A percentile compares a stretch with the other conserved stretches of the same genome.
Evolutionary conservation across 2,797 vertebrate species (phyloP).

Genomic region (Dallia pectoralis): DNA sequence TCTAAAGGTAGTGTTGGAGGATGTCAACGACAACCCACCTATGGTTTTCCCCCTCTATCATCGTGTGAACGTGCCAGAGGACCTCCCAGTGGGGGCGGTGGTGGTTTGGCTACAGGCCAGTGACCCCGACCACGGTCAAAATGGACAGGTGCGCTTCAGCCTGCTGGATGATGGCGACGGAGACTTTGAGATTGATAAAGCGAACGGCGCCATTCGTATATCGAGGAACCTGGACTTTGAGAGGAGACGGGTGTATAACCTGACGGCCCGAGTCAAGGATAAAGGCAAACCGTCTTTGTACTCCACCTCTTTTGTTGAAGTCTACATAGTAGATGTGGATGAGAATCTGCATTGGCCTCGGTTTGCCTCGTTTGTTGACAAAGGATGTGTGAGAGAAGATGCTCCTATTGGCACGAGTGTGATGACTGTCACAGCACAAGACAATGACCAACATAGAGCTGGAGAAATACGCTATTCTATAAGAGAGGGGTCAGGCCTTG

Average conservation of each 20-base stretch:
- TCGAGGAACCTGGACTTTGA: slow-evolving; percentile 81
- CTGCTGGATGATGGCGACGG: slow-evolving; percentile 77
- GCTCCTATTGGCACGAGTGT: slow-evolving; percentile 74
- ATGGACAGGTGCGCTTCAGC: slow-evolving; percentile 81
- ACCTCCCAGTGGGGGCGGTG: slow-evolving; percentile 80
- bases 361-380: slow-evolving; percentile 78
- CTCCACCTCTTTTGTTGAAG: slow-evolving; percentile 76
- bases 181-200: slow-evolving; percentile 81
- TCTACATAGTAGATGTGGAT: slow-evolving; percentile 83
- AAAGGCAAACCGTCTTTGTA: slow-evolving; percentile 81
- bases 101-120: slow-evolving; percentile 80
- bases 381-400: slow-evolving; percentile 79
- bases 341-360: slow-evolving; percentile 78
- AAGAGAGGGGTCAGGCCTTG: slow-evolving; percentile 80
- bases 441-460: slow-evolving; percentile 80
- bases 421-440: slow-evolving; percentile 78
- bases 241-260: slow-evolving; percentile 79
- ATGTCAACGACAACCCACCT: slow-evolving; percentile 84
- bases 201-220: slow-evolving; percentile 80
- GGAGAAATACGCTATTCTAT: slow-evolving; percentile 82
- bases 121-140: slow-evolving; percentile 81
- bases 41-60: slow-evolving; percentile 78
- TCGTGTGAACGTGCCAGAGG: slow-evolving; percentile 79
- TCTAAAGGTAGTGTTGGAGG: slow-evolving; percentile 77
- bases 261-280: slow-evolving; percentile 82